A percentile compares a stretch with the other conserved stretches of the same genome.
These are phyloP conservation scores for Pygmarrhopalites habei DNA, from an alignment of 1,140 invertebrate genomes.

Conservation along the genomic window DNA sequence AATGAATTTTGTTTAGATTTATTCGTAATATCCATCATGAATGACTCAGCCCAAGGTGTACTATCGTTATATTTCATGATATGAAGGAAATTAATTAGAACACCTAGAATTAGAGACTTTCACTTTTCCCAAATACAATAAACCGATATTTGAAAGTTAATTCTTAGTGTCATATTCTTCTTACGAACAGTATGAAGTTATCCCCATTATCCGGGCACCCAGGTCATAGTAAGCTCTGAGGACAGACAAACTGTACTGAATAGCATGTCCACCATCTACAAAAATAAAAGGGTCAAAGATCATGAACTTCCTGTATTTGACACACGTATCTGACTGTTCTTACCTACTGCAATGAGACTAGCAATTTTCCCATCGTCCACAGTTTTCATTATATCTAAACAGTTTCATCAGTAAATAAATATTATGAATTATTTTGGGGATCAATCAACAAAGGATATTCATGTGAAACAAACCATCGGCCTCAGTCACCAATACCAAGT, in stretches of 20 bases:
- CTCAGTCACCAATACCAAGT: slow-evolving; percentile 62
- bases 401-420: too few relatives aligned
- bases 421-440: neutral
- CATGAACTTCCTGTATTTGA: slow-evolving; percentile 6
- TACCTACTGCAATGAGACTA: slow-evolving; percentile 49
- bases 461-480: slow-evolving; percentile 49
- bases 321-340: too few relatives aligned
- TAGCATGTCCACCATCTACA: slow-evolving; percentile 46
- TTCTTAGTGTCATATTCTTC: too few relatives aligned
- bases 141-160: too few relatives aligned
- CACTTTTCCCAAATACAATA: too few relatives aligned
- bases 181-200: slow-evolving; percentile 50
- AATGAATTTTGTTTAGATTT: neutral
- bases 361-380: slow-evolving; percentile 45
- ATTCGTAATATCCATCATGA: slow-evolving; percentile 4
- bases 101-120: too few relatives aligned
- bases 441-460: neutral
- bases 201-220: slow-evolving; percentile 48
- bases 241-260: slow-evolving; percentile 47
- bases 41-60: slow-evolving; percentile 42
- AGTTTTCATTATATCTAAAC: slow-evolving; percentile 46
- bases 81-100: too few relatives aligned
- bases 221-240: slow-evolving; percentile 48
- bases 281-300: neutral
- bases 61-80: too few relatives aligned